Base-by-base conservation (phyloP, 2,113 vertebrate genomes). In the Leptobrachium leishanense region DNA sequence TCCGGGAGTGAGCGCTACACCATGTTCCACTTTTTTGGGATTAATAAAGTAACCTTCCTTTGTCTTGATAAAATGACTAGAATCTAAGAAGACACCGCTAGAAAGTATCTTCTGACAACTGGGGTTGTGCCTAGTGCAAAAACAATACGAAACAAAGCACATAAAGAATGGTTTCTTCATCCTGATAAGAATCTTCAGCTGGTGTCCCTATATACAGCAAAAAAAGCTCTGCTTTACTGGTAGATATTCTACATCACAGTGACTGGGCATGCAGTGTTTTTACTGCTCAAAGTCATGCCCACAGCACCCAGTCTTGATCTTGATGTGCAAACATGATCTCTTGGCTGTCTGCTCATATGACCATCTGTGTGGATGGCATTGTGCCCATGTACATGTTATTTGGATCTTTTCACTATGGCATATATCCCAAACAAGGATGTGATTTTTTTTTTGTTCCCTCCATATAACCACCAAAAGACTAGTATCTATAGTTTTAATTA, bases 271-370 rank as follows among this genome's bases (percentile, higher is more conserved):
- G 44, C 46, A 54, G 69, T 64, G 43, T 72, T 72, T 84, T 92
- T 87, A 91, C 91, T 92, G 90, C 88, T 92, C 90, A 90, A 91
- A 94, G 91, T 91, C 90, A 87, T 93, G 92, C 93, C 91, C 92
- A 92, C 90, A 92, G 92, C 93, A 94, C 92, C 92, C 93, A 92
- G 89, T 89, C 84, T 79, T 73, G 70, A 67, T 73, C 62, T 88
- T 92, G 90, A 93, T 92, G 90, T 91, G 91, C 91, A 92, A 92
- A 93, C 92, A 93, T 93, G 92, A 92, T 94, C 91, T 93, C 90
- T 90, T 94, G 92, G 91, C 93, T 94, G 90, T 88, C 87, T 92
- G 91, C 91, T 93, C 92, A 87, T 88, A 87, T 92, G 89, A 91
- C 93, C 93, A 94, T 94, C 93, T 94, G 93, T 92, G 92, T 89